Evolutionary conservation across 1,140 invertebrate genomes (phyloP).

Genomic region (Telenomus remus): DNA sequence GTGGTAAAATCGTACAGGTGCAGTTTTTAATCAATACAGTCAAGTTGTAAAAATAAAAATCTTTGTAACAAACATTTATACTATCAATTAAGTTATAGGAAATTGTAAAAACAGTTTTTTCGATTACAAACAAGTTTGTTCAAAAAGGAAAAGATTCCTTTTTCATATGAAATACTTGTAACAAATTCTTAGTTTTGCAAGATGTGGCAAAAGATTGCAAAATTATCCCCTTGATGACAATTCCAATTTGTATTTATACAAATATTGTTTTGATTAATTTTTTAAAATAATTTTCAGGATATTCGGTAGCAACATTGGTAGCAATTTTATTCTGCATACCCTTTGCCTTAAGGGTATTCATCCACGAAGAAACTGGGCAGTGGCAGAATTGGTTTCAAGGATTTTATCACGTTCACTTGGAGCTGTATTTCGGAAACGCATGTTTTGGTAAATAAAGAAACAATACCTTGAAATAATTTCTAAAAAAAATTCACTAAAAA

Average conservation of each 20-base stretch:
- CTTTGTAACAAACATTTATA: too few relatives aligned
- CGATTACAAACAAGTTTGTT: too few relatives aligned
- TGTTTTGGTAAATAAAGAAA: slow-evolving; percentile 77
- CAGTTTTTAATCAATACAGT: neutral
- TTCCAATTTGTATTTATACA: too few relatives aligned
- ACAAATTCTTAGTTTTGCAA: too few relatives aligned
- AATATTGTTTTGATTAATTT: slow-evolving; percentile 3
- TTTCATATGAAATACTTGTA: too few relatives aligned
- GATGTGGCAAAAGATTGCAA: too few relatives aligned
- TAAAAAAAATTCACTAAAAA: neutral
- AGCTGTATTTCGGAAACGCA: slow-evolving; percentile 84
- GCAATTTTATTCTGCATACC: slow-evolving; percentile 84
- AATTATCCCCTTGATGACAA: too few relatives aligned
- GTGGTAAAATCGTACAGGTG: neutral
- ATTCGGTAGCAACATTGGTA: slow-evolving; percentile 82
- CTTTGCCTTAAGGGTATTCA: slow-evolving; percentile 81
- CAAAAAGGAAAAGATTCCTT: too few relatives aligned
- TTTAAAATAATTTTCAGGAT: slow-evolving; percentile 73
- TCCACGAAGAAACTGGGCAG: slow-evolving; percentile 80
- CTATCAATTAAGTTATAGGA: too few relatives aligned
- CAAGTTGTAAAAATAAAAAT: too few relatives aligned
- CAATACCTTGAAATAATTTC: neutral
- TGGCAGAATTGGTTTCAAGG: slow-evolving; percentile 80
- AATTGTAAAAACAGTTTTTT: too few relatives aligned
- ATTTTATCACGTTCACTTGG: slow-evolving; percentile 84